Base-by-base conservation (phyloP, 1,140 invertebrate genomes). In the Globodera rostochiensis region DNA sequence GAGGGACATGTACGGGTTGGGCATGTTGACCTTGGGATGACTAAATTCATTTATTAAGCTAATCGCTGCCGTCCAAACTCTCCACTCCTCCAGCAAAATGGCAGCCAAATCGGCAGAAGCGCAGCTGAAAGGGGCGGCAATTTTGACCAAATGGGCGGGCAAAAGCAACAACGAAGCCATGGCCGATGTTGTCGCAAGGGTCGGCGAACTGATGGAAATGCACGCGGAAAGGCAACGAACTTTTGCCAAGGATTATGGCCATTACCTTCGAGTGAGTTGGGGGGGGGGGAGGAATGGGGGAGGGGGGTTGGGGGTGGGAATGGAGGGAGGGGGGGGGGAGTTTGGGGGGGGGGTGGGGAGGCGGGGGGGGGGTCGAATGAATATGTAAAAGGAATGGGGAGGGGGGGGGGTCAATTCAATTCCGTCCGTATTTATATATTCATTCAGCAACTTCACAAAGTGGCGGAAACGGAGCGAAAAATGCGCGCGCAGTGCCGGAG, bases 241-340 rank as follows among this genome's bases (percentile, higher is more conserved):
- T 53, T 86, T 86, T 73, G 79, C 83, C 9, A 21, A 78, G 46
- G 84, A 86, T 69, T 84, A 87, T 57, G 85, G 84, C 15, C 86
- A 86, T 66, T 86, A 87, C 77, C 25, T 86, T 36, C 66, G 74
- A 73, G 85, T 86, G 47, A 73, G 46, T 60, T 50, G 57, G 6
- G 57, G 0, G 57, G 11, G 19, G 9, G 2, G 1, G 50, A 6
- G 13, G 50, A 6, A 6, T 1, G 25, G 25, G 25, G 25, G 25
- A 2, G 25, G 25, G 25, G 25, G 25, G 25, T 0, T 0, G 0
- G 25, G 25, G 25, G n/a, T n/a, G n/a, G n/a, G n/a, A n/a, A n/a
- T n/a, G n/a, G n/a, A n/a, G n/a, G n/a, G n/a, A n/a, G n/a, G n/a
- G n/a, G n/a, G n/a, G n/a, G n/a, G n/a, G n/a, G n/a, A n/a, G n/a